A percentile compares a stretch with the other conserved stretches of the same genome.
Evolutionary conservation across 2,113 vertebrate genomes (phyloP).

Genomic region (Austrofundulus limnaeus): DNA sequence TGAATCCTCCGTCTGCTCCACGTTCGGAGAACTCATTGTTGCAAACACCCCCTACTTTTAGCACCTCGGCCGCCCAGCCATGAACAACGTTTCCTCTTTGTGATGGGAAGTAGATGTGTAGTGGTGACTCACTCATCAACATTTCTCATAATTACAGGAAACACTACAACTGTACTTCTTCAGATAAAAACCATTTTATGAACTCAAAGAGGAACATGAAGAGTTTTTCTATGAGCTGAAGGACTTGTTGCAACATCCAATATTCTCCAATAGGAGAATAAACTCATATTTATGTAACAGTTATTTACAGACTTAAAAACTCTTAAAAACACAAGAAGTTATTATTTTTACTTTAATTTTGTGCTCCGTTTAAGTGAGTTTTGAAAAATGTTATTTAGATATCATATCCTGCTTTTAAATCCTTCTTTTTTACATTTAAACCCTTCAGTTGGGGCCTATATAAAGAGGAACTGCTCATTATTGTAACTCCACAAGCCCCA

Average conservation of each 20-base stretch:
- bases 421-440: too few relatives aligned
- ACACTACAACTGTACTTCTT: slow-evolving; percentile 28
- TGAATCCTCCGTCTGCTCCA: slow-evolving; percentile 23
- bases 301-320: too few relatives aligned
- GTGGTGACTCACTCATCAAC: slow-evolving; percentile 61
- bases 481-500: too few relatives aligned
- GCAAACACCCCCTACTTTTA: slow-evolving; percentile 52
- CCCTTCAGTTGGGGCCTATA: too few relatives aligned
- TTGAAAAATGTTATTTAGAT: too few relatives aligned
- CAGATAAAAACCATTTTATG: slow-evolving; percentile 25
- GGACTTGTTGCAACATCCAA: neutral
- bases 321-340: too few relatives aligned
- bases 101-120: slow-evolving; percentile 62
- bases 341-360: too few relatives aligned
- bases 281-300: too few relatives aligned
- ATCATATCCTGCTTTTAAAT: too few relatives aligned
- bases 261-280: neutral
- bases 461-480: too few relatives aligned
- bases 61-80: slow-evolving; percentile 62
- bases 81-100: slow-evolving; percentile 66
- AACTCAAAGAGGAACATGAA: neutral
- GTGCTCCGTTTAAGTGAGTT: too few relatives aligned
- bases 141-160: slow-evolving; percentile 62
- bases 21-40: slow-evolving; percentile 19
- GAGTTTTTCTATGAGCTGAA: neutral